Conservation (phyloP, 2,888 invertebrate species). For the Baccha elongata region DNA sequence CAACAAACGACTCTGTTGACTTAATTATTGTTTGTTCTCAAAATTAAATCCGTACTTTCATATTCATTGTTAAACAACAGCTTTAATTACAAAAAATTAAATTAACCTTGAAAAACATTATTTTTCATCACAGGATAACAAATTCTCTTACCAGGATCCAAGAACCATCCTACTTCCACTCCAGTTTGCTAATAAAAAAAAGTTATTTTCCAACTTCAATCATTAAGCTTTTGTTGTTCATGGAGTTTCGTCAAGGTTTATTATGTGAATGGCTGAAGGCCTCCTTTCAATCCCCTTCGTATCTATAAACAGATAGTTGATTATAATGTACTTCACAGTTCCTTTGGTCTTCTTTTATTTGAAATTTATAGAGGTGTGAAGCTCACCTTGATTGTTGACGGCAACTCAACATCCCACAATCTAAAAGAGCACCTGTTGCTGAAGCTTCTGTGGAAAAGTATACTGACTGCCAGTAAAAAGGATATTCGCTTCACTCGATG, state of each 20-base stretch:
- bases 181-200: not conserved
- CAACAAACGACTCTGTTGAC: too few species aligned
- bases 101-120: not conserved
- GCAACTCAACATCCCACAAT: not conserved
- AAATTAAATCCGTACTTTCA: too few species aligned
- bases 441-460: not conserved
- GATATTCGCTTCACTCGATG: not conserved
- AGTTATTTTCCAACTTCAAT: conserved; percentile 18
- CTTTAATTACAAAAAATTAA: not conserved
- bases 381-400: not conserved
- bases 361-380: not conserved
- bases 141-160: not conserved
- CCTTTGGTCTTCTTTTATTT: not conserved
- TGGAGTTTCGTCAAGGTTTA: conserved; percentile 2
- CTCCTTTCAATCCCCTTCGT: not conserved
- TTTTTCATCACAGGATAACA: not conserved
- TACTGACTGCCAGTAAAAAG: not conserved
- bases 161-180: too few species aligned
- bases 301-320: not conserved
- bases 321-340: conserved; percentile 1
- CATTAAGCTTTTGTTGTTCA: not conserved
- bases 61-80: too few species aligned
- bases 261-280: conserved; percentile 7
- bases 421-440: not conserved
- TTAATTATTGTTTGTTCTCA: too few species aligned